These are phyloP conservation scores for Geopemphigus sp. DNA, from an alignment of 1,140 invertebrate species.

Conservation along the genomic window DNA sequence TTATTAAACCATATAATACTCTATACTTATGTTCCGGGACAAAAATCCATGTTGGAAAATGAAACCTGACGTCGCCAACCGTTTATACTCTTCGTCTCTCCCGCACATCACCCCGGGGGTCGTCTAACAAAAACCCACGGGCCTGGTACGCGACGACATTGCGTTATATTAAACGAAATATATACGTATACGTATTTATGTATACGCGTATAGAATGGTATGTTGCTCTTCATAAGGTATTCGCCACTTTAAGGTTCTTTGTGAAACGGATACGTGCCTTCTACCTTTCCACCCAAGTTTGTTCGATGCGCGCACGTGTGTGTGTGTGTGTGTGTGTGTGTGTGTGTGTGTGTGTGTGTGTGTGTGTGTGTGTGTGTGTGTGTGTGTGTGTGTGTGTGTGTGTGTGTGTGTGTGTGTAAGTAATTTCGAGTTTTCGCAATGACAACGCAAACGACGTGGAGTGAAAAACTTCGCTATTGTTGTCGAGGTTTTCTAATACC, in stretches of 20 bases:
- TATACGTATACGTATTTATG: too few species aligned
- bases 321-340: not conserved
- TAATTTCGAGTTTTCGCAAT: not conserved
- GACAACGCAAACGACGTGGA: not conserved
- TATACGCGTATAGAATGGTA: not conserved
- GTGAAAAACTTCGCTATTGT: constrained; percentile 13
- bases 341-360: not conserved
- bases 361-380: not conserved
- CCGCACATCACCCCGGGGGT: not conserved
- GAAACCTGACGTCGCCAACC: constrained; percentile 11
- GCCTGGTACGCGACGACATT: not conserved
- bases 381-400: not conserved
- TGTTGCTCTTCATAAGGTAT: constrained; percentile 17
- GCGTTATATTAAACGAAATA: not conserved
- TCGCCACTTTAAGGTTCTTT: not conserved
- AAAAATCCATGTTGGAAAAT: constrained; percentile 1
- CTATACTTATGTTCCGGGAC: constrained; percentile 5
- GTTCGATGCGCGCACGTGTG: not conserved
- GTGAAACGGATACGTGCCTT: not conserved
- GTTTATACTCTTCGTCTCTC: not conserved
- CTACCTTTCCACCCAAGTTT: not conserved
- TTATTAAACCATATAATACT: not conserved
- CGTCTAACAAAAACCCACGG: not conserved
- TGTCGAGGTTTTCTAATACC: constrained; percentile 31
- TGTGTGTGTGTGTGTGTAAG: not conserved